Base-by-base conservation (phyloP, 1,140 invertebrate species). In the Scaptomyza hsui region DNA sequence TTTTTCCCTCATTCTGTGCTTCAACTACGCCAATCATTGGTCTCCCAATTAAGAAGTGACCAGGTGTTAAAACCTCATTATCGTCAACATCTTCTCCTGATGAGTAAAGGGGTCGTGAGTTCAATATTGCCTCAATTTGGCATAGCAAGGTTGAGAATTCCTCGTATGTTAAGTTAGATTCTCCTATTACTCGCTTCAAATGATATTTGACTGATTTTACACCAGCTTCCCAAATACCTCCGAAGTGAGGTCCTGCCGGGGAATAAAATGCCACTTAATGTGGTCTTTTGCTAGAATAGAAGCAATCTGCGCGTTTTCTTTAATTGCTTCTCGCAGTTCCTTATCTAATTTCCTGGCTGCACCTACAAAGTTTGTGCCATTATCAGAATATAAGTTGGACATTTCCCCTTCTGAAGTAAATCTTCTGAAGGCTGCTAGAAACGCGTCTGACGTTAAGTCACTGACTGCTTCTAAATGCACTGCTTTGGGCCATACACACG, bases 41-140 rank as follows among this genome's bases (percentile, higher is more conserved):
- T 21, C 19, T 21, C 19, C 37, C 32, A 55, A 12, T 51, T 32
- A 45, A 55, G 39, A 24, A 13, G 10, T 18, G 41, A 44, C 41
- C 6, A 12, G 41, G 16, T 9, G 10, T 32, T 32, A 32, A n/a
- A n/a, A n/a, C n/a, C n/a, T n/a, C n/a, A n/a, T n/a, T n/a, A n/a
- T n/a, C n/a, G n/a, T n/a, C n/a, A n/a, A n/a, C n/a, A n/a, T n/a
- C n/a, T n/a, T n/a, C n/a, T n/a, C n/a, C n/a, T n/a, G n/a, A n/a
- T n/a, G n/a, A n/a, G n/a, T n/a, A n/a, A n/a, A n/a, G n/a, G n/a
- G n/a, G n/a, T n/a, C n/a, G n/a, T n/a, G n/a, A n/a, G n/a, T n/a
- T n/a, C n/a, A n/a, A n/a, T n/a, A n/a, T n/a, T n/a, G n/a, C n/a
- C n/a, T n/a, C n/a, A n/a, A n/a, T n/a, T n/a, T n/a, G n/a, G n/a